Evolutionary conservation across 2,888 invertebrate genomes (phyloP).

Genomic region (Drosophila dives): DNA sequence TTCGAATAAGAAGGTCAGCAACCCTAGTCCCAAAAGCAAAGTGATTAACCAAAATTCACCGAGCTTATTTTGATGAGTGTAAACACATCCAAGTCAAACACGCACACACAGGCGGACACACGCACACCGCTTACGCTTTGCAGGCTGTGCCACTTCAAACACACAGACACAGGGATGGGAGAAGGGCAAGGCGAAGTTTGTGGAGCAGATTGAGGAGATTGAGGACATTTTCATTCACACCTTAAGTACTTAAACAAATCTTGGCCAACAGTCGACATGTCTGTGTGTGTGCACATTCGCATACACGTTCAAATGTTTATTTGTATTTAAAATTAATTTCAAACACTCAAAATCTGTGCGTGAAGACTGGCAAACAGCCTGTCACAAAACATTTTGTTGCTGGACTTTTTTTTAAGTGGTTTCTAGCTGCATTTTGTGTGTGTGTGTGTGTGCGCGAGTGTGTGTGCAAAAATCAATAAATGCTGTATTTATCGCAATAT

Average conservation of each 20-base stretch:
- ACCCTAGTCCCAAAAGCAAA: background rate
- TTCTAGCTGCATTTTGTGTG: constrained; percentile 22
- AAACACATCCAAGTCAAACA: constrained; percentile 59
- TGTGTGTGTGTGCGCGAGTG: constrained; percentile 6
- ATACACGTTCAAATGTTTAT: constrained; percentile 11
- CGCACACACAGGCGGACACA: constrained; percentile 17
- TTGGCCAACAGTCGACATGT: constrained; percentile 52
- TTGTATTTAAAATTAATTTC: constrained; percentile 55
- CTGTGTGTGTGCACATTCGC: constrained; percentile 27
- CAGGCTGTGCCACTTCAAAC: constrained; percentile 61
- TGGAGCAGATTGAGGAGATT: constrained; percentile 33
- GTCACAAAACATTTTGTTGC: constrained; percentile 46
- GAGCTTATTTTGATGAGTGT: constrained; percentile 44
- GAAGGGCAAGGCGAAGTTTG: background rate
- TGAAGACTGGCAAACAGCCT: constrained; percentile 51
- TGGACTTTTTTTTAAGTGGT: constrained; percentile 42
- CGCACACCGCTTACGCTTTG: constrained; percentile 41
- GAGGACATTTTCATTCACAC: constrained; percentile 63
- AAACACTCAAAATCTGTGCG: constrained; percentile 58
- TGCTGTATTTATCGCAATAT: constrained; percentile 26
- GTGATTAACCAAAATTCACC: background rate
- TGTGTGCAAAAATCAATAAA: constrained; percentile 44
- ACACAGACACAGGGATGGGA: constrained; percentile 29
- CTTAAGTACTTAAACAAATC: constrained; percentile 67
- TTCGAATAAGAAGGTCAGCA: background rate